A percentile compares a stretch with the other conserved stretches of the same genome.
Conservation (phyloP, 2,888 invertebrate species). For the Alloplasta piceator region DNA sequence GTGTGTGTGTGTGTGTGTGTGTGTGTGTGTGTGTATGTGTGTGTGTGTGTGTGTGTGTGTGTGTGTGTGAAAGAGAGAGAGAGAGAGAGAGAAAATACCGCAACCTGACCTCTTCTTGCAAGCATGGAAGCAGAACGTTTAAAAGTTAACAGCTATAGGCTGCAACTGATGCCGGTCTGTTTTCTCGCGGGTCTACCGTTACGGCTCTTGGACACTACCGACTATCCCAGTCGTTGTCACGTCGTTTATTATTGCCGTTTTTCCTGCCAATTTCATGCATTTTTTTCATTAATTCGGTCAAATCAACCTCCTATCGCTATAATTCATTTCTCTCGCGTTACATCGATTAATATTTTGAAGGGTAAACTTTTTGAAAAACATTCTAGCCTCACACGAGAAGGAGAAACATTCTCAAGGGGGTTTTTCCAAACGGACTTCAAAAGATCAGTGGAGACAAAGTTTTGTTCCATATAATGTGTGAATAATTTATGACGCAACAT, state of each 20-base stretch:
- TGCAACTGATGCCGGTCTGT: conserved; percentile 20
- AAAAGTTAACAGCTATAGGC: conserved; percentile 57
- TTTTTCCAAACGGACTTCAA: no score
- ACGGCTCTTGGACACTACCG: conserved; percentile 52
- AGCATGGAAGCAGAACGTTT: conserved; percentile 67
- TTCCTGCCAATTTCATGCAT: conserved; percentile 5
- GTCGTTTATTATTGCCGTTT: conserved; percentile 27
- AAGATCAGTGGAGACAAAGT: no score
- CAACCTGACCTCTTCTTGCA: conserved; percentile 65
- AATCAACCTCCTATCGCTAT: conserved; percentile 26
- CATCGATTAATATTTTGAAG: conserved; percentile 41
- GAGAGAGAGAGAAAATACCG: conserved; percentile 48
- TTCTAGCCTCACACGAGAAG: not conserved
- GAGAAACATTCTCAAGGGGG: no score
- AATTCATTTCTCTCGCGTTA: conserved; percentile 36
- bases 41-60: no score
- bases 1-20: no score
- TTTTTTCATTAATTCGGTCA: not conserved
- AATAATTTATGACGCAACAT: no score
- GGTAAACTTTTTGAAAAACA: conserved; percentile 12
- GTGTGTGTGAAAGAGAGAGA: conserved; percentile 19
- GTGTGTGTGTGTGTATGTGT: no score
- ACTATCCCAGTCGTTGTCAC: conserved; percentile 40
- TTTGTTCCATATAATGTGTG: no score
- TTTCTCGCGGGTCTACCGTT: conserved; percentile 45